phyloP scores from a whole-genome alignment of 2,888 invertebrate species.

The Sphaerophoria taeniata region DNA sequence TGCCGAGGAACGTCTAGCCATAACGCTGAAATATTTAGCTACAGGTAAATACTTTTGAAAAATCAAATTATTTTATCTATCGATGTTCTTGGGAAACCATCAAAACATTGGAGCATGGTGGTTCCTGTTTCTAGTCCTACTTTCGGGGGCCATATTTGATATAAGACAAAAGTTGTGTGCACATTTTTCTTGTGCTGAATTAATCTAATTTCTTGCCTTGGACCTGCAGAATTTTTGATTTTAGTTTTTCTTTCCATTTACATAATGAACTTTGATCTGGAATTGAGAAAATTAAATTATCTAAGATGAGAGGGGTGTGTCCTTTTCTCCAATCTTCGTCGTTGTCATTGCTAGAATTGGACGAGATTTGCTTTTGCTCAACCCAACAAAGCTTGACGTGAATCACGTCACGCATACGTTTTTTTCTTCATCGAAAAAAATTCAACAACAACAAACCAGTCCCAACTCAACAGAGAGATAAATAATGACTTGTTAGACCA shows the following conservation, averaged over 20 bases:
- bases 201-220: constrained; percentile 17
- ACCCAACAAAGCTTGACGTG: constrained; percentile 56
- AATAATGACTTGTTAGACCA: constrained; percentile 14
- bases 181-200: constrained; percentile 12
- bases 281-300: constrained; percentile 21
- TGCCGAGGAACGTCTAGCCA: constrained; percentile 81
- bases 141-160: constrained; percentile 52
- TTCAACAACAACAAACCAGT: constrained; percentile 43
- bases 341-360: constrained; percentile 21
- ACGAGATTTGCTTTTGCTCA: constrained; percentile 17
- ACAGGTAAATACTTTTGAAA: constrained; percentile 78
- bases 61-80: neutral
- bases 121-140: neutral
- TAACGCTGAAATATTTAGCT: constrained; percentile 82
- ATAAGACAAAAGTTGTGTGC: neutral
- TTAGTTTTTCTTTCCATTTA: constrained; percentile 33
- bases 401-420: constrained; percentile 54
- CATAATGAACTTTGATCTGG: constrained; percentile 68
- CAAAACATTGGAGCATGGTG: constrained; percentile 44
- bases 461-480: neutral
- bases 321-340: constrained; percentile 34
- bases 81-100: neutral
- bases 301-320: constrained; percentile 52
- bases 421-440: constrained; percentile 27
- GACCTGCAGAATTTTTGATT: constrained; percentile 13